These are phyloP conservation scores for Hypomecis atomaria DNA, from an alignment of 2,888 invertebrate species.

Conservation along the genomic window DNA sequence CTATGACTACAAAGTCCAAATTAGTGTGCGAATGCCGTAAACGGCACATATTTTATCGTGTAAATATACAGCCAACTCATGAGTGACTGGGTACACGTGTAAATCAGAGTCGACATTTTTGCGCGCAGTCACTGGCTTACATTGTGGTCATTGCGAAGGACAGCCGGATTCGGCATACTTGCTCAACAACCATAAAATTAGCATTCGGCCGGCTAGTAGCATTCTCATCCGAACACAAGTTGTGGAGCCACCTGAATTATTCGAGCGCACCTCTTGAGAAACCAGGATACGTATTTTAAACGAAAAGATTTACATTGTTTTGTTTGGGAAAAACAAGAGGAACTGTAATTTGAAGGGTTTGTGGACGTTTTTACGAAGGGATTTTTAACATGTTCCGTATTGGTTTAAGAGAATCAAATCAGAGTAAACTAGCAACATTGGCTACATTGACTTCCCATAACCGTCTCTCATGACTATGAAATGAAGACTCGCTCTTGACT, in stretches of 20 bases:
- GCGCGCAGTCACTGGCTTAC: constrained; percentile 15
- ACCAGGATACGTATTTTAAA: constrained; percentile 55
- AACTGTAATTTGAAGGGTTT: not conserved
- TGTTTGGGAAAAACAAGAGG: not conserved
- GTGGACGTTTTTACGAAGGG: no score
- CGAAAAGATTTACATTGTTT: constrained; percentile 13
- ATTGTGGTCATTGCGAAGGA: constrained; percentile 68
- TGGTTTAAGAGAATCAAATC: no score
- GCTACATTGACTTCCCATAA: no score
- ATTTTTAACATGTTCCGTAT: no score
- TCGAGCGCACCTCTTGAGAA: constrained; percentile 72
- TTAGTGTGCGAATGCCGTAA: no score
- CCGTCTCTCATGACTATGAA: no score
- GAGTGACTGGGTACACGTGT: no score
- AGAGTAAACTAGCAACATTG: no score
- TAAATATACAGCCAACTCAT: no score
- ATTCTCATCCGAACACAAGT: constrained; percentile 77
- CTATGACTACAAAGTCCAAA: no score
- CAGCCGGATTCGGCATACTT: constrained; percentile 80
- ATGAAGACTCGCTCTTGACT: no score
- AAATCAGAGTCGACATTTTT: constrained; percentile 1
- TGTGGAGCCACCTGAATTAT: constrained; percentile 76
- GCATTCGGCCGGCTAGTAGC: constrained; percentile 81
- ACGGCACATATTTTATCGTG: no score
- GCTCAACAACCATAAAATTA: constrained; percentile 85